A percentile compares a stretch with the other conserved stretches of the same genome.
Evolutionary conservation across 2,113 vertebrate genomes (phyloP).

Genomic region (Anarrhichthys ocellatus): DNA sequence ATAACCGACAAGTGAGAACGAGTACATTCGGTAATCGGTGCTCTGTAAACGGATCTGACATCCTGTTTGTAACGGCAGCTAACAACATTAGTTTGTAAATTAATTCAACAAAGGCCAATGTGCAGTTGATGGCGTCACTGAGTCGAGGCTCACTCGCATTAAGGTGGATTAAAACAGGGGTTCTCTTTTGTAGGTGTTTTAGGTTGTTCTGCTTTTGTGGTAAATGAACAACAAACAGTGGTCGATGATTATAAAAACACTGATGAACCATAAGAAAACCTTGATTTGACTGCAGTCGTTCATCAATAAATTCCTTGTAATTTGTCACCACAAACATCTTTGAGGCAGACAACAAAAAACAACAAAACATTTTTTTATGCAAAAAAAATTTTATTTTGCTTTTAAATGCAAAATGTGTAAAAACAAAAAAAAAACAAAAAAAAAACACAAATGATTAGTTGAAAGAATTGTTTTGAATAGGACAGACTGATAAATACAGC

Average conservation of each 20-base stretch:
- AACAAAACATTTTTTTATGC: neutral
- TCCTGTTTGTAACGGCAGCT: constrained; percentile 29
- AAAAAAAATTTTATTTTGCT: constrained; percentile 66
- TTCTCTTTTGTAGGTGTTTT: neutral
- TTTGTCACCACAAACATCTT: neutral
- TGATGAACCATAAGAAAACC: neutral
- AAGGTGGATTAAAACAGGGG: constrained; percentile 32
- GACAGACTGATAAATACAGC: constrained; percentile 21
- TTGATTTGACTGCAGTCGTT: neutral
- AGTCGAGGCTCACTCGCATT: constrained; percentile 24
- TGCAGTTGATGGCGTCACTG: constrained; percentile 41
- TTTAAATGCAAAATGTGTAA: constrained; percentile 70
- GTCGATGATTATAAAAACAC: neutral
- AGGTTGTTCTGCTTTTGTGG: neutral
- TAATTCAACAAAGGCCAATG: constrained; percentile 51
- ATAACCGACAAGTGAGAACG: neutral
- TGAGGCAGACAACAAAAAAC: constrained; percentile 15
- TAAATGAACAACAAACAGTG: neutral
- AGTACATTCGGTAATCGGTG: neutral
- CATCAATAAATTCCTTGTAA: neutral
- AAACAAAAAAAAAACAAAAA: constrained; percentile 47
- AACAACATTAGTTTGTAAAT: constrained; percentile 50
- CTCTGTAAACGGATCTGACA: constrained; percentile 36
- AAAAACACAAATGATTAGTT: constrained; percentile 42
- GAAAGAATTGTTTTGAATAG: constrained; percentile 38